Evolutionary conservation across 1,140 invertebrate genomes (phyloP), one percentile per base, ranked within the genome.

Genomic region (Brachionus paranguensis): DNA sequence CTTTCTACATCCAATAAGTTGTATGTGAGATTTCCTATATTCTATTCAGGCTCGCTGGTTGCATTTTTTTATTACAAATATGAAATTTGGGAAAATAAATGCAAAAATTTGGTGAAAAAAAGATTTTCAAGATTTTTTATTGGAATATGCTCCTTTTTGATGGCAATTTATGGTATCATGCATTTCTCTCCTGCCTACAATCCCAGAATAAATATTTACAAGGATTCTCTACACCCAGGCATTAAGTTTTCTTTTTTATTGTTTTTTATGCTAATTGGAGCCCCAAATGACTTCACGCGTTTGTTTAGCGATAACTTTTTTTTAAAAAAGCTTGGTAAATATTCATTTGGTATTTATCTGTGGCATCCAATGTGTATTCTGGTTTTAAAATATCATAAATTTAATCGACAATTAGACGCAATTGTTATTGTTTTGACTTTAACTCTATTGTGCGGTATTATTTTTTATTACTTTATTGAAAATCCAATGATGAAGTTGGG

Each of bases 291-390:
- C 17, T 74, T 74, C 10, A 74, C 70, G 37, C 17, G 70, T n/a
- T 17, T 74, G 37, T 74, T 74, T 20, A 33, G 70, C 37, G 70
- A 74, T n/a, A 74, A 43, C 10, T 74, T 20, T 74, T 41, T 74
- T 41, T 74, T 74, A 17, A 74, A 74, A 74, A 74, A 74, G 24
- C 37, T 74, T 41, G 70, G 70, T 6, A 74, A 74, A 47, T 74
- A 43, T 74, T 74, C 70, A 11, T 74, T 43, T 74, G 70, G 70
- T 37, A 8, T 70, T 29, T 70, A 70, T 70, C 14, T 70, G 14
- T 70, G 24, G 24, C 65, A 70, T 70, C 20, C 29, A n/a, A 70
- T 24, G 20, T 70, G 20, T 70, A 70, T 70, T 27, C 14, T 29
- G 14, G 14, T 20, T 43, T 2, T 24, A 0, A 43, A 17, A 4